Conservation (phyloP, 2,888 invertebrate species). For the Rhaphigaster nebulosa region DNA sequence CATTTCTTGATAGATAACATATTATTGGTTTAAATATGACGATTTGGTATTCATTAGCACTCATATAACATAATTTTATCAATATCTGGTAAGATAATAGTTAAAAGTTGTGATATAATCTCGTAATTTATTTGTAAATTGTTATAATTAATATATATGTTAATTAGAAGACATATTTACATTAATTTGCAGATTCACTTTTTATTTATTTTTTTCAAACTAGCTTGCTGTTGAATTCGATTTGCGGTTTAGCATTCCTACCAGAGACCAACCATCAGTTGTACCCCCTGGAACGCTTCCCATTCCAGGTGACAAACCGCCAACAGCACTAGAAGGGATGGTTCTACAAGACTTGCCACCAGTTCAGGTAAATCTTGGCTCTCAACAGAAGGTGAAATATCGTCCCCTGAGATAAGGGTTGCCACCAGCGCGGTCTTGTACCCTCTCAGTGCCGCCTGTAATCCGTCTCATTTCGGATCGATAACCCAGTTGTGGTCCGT, state of each 20-base stretch:
- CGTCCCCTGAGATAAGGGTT: not conserved
- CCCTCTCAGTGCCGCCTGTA: not conserved
- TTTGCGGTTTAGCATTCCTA: not conserved
- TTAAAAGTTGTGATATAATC: too few species aligned
- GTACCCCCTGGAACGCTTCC: not conserved
- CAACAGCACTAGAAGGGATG: not conserved
- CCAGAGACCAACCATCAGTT: not conserved
- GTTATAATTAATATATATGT: too few species aligned
- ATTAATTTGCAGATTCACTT: too few species aligned
- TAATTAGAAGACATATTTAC: too few species aligned
- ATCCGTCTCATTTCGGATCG: slow-evolving; percentile 10
- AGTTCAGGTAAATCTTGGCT: not conserved
- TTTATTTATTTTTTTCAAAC: too few species aligned
- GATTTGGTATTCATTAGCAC: too few species aligned
- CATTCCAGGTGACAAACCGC: slow-evolving; percentile 4
- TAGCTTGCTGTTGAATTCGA: too few species aligned
- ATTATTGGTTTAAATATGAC: too few species aligned
- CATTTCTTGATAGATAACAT: too few species aligned
- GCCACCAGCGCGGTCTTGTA: not conserved
- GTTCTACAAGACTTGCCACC: not conserved
- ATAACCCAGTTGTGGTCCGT: not conserved
- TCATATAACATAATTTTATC: too few species aligned
- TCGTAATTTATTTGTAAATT: too few species aligned
- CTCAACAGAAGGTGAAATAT: slow-evolving; percentile 34
- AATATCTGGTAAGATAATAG: too few species aligned